These are phyloP conservation scores for Pipistrellus pipistrellus DNA, from an alignment of 2,797 vertebrate genomes.

Conservation along the genomic window DNA sequence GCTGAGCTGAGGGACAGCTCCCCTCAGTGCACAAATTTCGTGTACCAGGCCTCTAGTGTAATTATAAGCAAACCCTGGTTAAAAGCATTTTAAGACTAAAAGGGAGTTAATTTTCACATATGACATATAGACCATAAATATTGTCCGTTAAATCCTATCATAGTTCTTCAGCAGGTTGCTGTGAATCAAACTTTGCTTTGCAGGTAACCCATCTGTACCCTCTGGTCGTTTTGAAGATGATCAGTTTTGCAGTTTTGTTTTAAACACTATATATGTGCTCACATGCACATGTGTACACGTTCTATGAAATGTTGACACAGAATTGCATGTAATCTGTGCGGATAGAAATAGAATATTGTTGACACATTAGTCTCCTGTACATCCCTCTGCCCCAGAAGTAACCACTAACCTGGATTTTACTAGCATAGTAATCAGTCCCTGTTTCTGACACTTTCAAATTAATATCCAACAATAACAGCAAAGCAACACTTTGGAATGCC, in stretches of 20 bases:
- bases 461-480: neutral
- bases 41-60: too few relatives aligned
- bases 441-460: neutral
- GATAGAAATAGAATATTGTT: neutral
- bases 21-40: too few relatives aligned
- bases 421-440: neutral
- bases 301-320: neutral
- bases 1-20: too few relatives aligned
- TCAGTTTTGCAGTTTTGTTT: neutral
- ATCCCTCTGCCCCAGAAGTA: neutral
- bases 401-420: neutral
- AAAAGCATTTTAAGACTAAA: too few relatives aligned
- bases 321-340: neutral
- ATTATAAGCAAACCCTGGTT: too few relatives aligned
- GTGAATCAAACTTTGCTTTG: neutral
- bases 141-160: too few relatives aligned
- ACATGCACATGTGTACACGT: rapidly evolving
- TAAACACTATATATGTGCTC: neutral
- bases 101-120: too few relatives aligned
- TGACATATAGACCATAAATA: too few relatives aligned
- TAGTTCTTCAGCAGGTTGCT: neutral
- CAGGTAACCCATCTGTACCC: neutral
- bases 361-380: neutral
- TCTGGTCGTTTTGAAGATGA: neutral
- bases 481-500: neutral